Evolutionary conservation across 2,113 vertebrate genomes (phyloP).

Genomic region (Dipodomys ordii): DNA sequence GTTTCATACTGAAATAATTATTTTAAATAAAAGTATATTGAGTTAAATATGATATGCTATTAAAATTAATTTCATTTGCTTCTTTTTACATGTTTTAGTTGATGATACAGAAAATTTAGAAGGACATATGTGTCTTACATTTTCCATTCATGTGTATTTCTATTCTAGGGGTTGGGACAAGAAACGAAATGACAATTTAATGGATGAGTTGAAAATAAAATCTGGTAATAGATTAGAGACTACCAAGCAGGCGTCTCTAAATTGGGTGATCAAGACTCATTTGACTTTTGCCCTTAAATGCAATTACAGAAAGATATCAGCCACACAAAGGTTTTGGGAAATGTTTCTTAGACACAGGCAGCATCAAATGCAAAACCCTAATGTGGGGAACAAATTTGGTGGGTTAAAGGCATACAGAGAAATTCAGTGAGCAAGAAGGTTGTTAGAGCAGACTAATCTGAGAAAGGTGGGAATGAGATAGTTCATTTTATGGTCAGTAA

Average conservation of each 20-base stretch:
- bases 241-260: slow-evolving; percentile 3
- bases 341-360: not conserved
- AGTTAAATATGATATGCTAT: slow-evolving; percentile 22
- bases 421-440: not conserved
- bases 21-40: not conserved
- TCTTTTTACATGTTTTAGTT: not conserved
- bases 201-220: slow-evolving; percentile 20
- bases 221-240: not conserved
- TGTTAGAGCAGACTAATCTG: not conserved
- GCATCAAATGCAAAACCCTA: not conserved
- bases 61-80: slow-evolving; percentile 32
- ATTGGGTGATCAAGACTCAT: not conserved
- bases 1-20: slow-evolving; percentile 23
- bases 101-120: slow-evolving; percentile 18
- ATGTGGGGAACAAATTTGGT: not conserved
- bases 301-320: not conserved
- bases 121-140: not conserved
- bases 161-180: slow-evolving; percentile 2
- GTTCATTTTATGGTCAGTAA: not conserved
- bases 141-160: not conserved
- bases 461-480: not conserved
- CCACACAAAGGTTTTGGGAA: not conserved
- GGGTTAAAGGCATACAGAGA: not conserved
- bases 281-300: not conserved
- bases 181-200: slow-evolving; percentile 23